These are phyloP conservation scores for Cynopterus sphinx DNA, from an alignment of 2,797 vertebrate genomes.

Conservation along the genomic window DNA sequence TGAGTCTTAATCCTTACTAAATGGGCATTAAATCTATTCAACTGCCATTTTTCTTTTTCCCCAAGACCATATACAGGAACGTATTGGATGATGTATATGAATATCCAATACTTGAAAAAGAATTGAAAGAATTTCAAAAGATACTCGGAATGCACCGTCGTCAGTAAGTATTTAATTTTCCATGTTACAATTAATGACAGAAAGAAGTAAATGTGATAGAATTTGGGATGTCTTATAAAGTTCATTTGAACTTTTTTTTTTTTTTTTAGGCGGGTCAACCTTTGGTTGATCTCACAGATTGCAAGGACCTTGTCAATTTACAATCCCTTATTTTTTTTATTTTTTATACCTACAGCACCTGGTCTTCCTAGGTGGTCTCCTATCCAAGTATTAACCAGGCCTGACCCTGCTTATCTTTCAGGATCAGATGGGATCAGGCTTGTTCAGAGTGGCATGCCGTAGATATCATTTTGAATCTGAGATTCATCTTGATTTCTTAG, in stretches of 20 bases:
- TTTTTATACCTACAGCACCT: no score
- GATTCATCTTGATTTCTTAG: slow-evolving; percentile 18
- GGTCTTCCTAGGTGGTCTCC: no score
- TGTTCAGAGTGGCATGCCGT: no score
- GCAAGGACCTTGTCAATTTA: no score
- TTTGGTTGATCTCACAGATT: no score
- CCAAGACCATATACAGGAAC: slow-evolving; percentile 93
- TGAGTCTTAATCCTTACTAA: neutral
- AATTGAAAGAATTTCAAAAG: slow-evolving; percentile 94
- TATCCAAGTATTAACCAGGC: no score
- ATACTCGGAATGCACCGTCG: slow-evolving; percentile 94
- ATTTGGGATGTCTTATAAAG: neutral
- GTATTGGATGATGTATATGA: slow-evolving; percentile 96
- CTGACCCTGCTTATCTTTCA: no score
- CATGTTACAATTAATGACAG: neutral
- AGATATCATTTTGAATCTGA: neutral
- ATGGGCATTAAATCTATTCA: neutral
- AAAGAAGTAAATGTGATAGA: neutral
- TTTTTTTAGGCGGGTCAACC: no score
- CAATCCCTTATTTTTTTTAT: no score
- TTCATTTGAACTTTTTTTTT: no score
- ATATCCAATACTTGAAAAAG: slow-evolving; percentile 94
- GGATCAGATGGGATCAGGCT: no score
- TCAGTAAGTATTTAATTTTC: slow-evolving; percentile 89
- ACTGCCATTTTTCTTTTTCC: slow-evolving; percentile 63